A percentile compares a stretch with the other conserved stretches of the same genome.
These are phyloP conservation scores for Cheilosia soror DNA, from an alignment of 2,888 invertebrate genomes.

Conservation along the genomic window DNA sequence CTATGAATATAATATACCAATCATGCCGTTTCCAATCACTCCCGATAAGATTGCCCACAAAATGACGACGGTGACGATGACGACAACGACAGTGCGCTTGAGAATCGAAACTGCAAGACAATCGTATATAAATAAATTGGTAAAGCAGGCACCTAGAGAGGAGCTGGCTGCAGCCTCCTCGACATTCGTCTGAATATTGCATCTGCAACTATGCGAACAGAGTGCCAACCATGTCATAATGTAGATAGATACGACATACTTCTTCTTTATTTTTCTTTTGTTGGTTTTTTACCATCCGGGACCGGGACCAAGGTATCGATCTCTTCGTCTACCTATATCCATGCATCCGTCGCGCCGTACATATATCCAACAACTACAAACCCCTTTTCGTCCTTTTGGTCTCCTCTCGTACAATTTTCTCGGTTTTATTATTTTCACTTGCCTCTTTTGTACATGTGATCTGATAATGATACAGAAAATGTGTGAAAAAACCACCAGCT, in stretches of 20 bases:
- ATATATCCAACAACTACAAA: slow-evolving; percentile 63
- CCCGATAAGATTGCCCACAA: slow-evolving; percentile 62
- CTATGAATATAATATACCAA: slow-evolving; percentile 61
- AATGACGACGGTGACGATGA: slow-evolving; percentile 37
- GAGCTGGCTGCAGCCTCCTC: slow-evolving; percentile 38
- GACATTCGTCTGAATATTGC: slow-evolving; percentile 61
- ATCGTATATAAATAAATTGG: slow-evolving; percentile 73
- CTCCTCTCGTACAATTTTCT: slow-evolving; percentile 58
- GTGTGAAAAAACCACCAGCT: slow-evolving; percentile 76
- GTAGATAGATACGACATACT: slow-evolving; percentile 74
- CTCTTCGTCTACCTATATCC: slow-evolving; percentile 66
- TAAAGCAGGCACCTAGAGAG: slow-evolving; percentile 64
- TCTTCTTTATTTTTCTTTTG: slow-evolving; percentile 32
- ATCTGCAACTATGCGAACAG: slow-evolving; percentile 67
- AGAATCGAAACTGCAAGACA: slow-evolving; percentile 58
- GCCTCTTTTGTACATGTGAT: slow-evolving; percentile 76
- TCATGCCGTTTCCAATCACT: slow-evolving; percentile 54
- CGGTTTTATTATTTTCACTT: slow-evolving; percentile 74
- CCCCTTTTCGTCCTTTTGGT: slow-evolving; percentile 70
- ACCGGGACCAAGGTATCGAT: slow-evolving; percentile 69
- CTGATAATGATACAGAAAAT: slow-evolving; percentile 76
- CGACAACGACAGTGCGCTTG: slow-evolving; percentile 42
- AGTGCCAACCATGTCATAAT: slow-evolving; percentile 75
- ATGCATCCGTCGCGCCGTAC: slow-evolving; percentile 47
- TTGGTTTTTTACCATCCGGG: slow-evolving; percentile 47